phyloP scores from a whole-genome alignment of 2,797 vertebrate species.

The Chloroceryle amazona region DNA sequence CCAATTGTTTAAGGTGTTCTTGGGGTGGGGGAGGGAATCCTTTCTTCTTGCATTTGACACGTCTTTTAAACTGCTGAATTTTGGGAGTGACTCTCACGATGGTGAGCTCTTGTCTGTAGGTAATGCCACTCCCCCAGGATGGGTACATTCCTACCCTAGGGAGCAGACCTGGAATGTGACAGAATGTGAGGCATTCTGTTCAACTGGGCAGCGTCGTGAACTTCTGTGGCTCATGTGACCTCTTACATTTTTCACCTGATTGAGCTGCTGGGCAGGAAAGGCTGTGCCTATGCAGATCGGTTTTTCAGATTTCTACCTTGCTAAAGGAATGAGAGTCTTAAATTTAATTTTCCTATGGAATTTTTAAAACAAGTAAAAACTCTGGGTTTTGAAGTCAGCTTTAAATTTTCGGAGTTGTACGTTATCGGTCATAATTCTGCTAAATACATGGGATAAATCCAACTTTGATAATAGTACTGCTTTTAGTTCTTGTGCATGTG shows the following conservation, averaged over 20 bases:
- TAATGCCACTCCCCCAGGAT: neutral
- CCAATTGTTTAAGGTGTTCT: neutral
- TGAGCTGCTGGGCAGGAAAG: neutral
- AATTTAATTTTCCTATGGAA: neutral
- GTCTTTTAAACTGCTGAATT: neutral
- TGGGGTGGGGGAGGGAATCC: neutral
- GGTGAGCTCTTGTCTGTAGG: neutral
- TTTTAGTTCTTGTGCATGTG: neutral
- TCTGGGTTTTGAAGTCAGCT: neutral
- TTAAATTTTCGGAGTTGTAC: neutral
- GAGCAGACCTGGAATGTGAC: neutral
- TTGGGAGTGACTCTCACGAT: neutral
- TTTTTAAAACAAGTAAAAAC: neutral
- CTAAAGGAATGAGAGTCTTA: neutral
- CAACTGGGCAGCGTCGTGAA: neutral
- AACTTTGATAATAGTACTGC: neutral
- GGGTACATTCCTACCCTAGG: fast-evolving
- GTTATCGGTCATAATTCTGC: neutral
- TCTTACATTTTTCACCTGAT: neutral
- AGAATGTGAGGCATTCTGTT: neutral
- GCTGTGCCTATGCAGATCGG: neutral
- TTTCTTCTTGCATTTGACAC: neutral
- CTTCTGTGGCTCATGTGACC: neutral
- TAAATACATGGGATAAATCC: neutral
- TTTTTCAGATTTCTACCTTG: neutral